Evolutionary conservation across 2,888 invertebrate species (phyloP).

Genomic region (Arctia plantaginis): DNA sequence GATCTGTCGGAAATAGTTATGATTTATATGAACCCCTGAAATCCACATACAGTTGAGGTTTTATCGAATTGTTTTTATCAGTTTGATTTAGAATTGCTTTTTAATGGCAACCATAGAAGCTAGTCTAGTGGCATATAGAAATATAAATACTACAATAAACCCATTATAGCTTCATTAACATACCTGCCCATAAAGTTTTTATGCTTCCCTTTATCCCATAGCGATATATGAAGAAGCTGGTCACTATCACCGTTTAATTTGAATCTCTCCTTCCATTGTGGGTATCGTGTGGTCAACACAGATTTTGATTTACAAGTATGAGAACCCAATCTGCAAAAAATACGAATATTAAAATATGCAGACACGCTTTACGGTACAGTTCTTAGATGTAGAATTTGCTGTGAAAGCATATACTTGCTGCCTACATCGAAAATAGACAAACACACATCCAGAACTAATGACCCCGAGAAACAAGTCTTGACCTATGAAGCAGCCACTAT

Average conservation of each 20-base stretch:
- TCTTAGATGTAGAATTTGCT: no score
- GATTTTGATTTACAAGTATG: conserved; percentile 72
- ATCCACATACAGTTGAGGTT: no score
- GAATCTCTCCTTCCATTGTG: conserved; percentile 76
- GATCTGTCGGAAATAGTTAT: not conserved
- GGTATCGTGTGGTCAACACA: conserved; percentile 61
- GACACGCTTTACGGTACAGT: not conserved
- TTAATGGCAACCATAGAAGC: not conserved
- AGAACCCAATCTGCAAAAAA: conserved; percentile 66
- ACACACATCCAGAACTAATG: no score
- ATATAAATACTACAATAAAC: not conserved
- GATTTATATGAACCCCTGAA: no score
- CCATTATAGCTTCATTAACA: not conserved
- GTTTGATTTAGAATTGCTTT: not conserved
- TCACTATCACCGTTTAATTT: conserved; percentile 68
- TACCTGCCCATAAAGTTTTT: conserved; percentile 81
- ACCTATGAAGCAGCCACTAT: no score
- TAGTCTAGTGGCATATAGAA: not conserved
- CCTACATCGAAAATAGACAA: no score
- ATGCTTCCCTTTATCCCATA: conserved; percentile 77
- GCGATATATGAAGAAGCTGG: conserved; percentile 62
- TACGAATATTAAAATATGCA: not conserved
- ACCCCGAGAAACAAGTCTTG: no score
- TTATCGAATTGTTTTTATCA: not conserved
- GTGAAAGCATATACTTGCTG: no score